phyloP scores from a whole-genome alignment of 2,888 invertebrate genomes.

The Mythimna ferrago region DNA sequence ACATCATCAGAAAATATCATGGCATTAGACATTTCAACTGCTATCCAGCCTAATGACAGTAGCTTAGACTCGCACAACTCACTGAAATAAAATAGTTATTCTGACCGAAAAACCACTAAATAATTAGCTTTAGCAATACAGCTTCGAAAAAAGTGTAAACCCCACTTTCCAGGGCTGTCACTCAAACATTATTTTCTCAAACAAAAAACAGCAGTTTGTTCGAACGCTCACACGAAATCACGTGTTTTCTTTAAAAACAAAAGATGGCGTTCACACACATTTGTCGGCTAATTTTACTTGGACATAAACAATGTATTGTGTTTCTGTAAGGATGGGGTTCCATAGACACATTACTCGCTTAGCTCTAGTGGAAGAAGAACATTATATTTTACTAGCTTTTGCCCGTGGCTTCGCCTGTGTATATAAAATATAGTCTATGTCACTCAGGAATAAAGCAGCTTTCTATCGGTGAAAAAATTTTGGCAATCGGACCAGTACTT shows the following conservation, averaged over 20 bases:
- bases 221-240: slow-evolving; percentile 53
- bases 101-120: background rate
- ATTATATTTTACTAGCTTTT: background rate
- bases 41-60: no score
- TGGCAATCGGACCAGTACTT: no score
- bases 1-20: no score
- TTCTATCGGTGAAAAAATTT: no score
- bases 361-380: background rate
- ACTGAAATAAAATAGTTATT: background rate
- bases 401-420: no score
- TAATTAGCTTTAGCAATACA: slow-evolving; percentile 23
- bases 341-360: slow-evolving; percentile 32
- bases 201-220: slow-evolving; percentile 29
- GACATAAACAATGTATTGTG: slow-evolving; percentile 66
- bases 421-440: no score
- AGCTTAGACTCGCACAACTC: background rate
- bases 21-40: no score
- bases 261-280: slow-evolving; percentile 54
- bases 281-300: slow-evolving; percentile 60
- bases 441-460: no score
- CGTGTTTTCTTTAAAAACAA: slow-evolving; percentile 62
- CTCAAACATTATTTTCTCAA: slow-evolving; percentile 28
- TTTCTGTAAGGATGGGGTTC: slow-evolving; percentile 46
- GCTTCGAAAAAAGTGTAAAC: slow-evolving; percentile 17
- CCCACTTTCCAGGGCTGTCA: slow-evolving; percentile 34